Percentiles rank a stretch among this genome's conserved stretches.
phyloP scores from a whole-genome alignment of 2,888 invertebrate species.

The Mythimna vitellina region DNA sequence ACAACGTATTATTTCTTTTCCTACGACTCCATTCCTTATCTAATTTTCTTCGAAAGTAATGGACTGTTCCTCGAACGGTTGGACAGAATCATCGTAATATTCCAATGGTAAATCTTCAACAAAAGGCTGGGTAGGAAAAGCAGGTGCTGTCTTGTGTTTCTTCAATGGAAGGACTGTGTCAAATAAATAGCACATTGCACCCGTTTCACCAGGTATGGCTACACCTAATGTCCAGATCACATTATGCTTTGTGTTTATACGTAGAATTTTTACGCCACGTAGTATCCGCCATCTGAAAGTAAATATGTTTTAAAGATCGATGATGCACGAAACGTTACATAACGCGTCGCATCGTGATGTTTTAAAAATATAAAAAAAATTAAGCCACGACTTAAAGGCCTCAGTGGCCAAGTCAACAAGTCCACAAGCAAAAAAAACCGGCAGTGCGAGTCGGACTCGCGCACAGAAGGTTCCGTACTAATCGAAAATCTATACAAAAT shows the following conservation, averaged over 20 bases:
- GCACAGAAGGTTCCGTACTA: too few species aligned
- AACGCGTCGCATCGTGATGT: neutral
- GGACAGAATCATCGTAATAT: conserved; percentile 94
- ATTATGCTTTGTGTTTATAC: conserved; percentile 98
- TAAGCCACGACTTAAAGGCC: too few species aligned
- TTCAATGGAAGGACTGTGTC: conserved; percentile 94
- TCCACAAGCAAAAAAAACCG: too few species aligned
- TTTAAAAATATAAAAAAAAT: neutral
- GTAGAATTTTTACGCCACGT: conserved; percentile 94
- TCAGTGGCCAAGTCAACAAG: too few species aligned
- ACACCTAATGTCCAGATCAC: conserved; percentile 96
- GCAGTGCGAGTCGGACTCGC: too few species aligned
- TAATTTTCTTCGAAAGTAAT: conserved; percentile 91
- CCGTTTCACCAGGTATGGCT: conserved; percentile 95
- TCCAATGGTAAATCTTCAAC: conserved; percentile 93
- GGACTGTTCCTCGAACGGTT: conserved; percentile 93
- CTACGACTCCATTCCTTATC: conserved; percentile 4
- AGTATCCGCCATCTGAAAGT: conserved; percentile 89
- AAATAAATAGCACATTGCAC: conserved; percentile 94
- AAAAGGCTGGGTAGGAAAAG: conserved; percentile 95
- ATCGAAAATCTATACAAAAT: too few species aligned
- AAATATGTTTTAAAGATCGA: neutral
- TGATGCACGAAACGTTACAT: neutral
- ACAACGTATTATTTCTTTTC: neutral
- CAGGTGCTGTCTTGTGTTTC: conserved; percentile 91